Percentiles rank a stretch among this genome's conserved stretches.
These are phyloP conservation scores for Spialia ferax DNA, from an alignment of 2,888 invertebrate genomes.

Conservation along the genomic window DNA sequence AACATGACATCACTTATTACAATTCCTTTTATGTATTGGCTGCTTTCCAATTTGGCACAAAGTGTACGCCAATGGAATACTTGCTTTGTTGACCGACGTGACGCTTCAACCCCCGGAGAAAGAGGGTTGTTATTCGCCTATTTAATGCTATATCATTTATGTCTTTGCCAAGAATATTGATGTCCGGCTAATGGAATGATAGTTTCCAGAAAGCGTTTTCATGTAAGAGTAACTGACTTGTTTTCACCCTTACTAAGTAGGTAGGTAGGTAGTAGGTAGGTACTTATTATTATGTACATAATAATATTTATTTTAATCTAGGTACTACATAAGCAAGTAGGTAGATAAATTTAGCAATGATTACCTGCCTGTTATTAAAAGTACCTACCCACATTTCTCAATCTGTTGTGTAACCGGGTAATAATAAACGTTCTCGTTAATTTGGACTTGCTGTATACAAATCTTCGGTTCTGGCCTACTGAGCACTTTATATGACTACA, in stretches of 20 bases:
- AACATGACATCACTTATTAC: conserved; percentile 51
- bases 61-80: conserved; percentile 37
- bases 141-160: conserved; percentile 35
- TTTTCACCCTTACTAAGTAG: not conserved
- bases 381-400: no score
- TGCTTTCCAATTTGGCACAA: conserved; percentile 68
- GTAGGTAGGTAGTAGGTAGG: not conserved
- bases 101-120: conserved; percentile 22
- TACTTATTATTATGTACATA: not conserved
- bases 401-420: not conserved
- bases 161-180: conserved; percentile 36
- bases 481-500: not conserved
- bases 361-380: no score
- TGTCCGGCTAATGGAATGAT: conserved; percentile 39
- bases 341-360: no score
- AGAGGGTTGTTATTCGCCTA: conserved; percentile 26
- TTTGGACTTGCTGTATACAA: not conserved
- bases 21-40: conserved; percentile 62
- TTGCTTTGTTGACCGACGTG: conserved; percentile 34
- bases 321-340: no score
- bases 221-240: conserved; percentile 22
- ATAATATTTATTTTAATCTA: no score
- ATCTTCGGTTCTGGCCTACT: not conserved
- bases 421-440: not conserved
- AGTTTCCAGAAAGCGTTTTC: conserved; percentile 34